Conservation (phyloP, 2,113 vertebrate species). For the Opisthocomus hoazin region DNA sequence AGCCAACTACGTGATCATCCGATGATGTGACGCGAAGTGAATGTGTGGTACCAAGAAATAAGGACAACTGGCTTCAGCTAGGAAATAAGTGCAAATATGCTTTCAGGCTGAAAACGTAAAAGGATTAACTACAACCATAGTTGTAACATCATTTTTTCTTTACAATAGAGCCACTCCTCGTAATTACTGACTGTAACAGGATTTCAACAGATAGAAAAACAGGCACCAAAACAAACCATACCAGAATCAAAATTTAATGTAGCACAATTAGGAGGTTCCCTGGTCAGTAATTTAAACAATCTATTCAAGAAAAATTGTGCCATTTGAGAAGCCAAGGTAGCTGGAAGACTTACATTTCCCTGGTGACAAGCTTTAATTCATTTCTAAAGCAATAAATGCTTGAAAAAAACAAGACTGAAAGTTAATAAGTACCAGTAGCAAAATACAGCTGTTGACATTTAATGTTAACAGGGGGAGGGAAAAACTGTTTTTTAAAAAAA, state of each 20-base stretch:
- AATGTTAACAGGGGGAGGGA: not conserved
- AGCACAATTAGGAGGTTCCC: not conserved
- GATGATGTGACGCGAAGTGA: not conserved
- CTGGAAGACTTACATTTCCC: not conserved
- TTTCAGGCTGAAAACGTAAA: not conserved
- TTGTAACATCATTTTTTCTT: not conserved
- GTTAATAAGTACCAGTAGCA: conserved; percentile 37
- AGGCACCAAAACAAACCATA: not conserved
- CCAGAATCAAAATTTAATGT: not conserved
- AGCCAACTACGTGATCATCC: fast-evolving
- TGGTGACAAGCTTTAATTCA: not conserved
- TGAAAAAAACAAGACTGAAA: conserved; percentile 38
- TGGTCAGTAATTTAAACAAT: not conserved
- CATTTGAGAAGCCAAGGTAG: not conserved
- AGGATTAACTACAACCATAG: not conserved
- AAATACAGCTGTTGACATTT: conserved; percentile 48
- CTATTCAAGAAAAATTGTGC: not conserved
- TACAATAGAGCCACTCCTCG: fast-evolving
- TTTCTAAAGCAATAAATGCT: conserved; percentile 4
- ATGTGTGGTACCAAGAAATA: not conserved
- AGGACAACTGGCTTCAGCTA: not conserved
- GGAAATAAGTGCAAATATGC: not conserved
- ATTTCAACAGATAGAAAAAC: not conserved
- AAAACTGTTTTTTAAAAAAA: not conserved
- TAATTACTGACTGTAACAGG: not conserved